These are phyloP conservation scores for Metallyticus violacea DNA, from an alignment of 2,888 invertebrate genomes.

Conservation along the genomic window DNA sequence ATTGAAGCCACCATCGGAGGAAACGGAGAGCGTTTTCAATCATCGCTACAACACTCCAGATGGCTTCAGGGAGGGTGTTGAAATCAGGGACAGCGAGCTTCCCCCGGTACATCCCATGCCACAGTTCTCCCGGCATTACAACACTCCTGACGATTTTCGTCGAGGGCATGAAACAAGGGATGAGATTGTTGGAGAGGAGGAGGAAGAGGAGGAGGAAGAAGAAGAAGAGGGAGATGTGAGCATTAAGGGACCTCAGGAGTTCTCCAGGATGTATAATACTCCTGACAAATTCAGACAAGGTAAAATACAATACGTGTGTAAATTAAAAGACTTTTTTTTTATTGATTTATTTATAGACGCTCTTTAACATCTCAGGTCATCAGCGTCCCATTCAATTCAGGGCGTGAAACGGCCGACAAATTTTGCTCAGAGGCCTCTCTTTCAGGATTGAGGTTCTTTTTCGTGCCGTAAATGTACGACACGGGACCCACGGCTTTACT, in stretches of 20 bases:
- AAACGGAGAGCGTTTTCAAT: slow-evolving; percentile 40
- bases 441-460: too few relatives aligned
- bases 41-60: slow-evolving; percentile 50
- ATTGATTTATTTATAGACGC: too few relatives aligned
- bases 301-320: background rate
- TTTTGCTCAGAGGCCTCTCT: too few relatives aligned
- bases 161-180: slow-evolving; percentile 48
- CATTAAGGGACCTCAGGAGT: background rate
- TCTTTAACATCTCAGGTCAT: too few relatives aligned
- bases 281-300: slow-evolving; percentile 47
- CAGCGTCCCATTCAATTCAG: too few relatives aligned
- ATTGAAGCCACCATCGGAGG: background rate
- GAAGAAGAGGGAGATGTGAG: background rate
- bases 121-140: slow-evolving; percentile 42
- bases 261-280: slow-evolving; percentile 46
- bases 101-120: background rate
- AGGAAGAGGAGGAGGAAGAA: background rate
- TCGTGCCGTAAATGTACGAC: too few relatives aligned
- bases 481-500: too few relatives aligned
- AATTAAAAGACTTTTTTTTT: too few relatives aligned
- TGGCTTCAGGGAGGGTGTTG: slow-evolving; percentile 48
- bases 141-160: slow-evolving; percentile 50
- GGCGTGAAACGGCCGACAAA: too few relatives aligned
- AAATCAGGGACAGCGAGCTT: slow-evolving; percentile 41
- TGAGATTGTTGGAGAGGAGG: background rate